Percentiles rank a stretch among this genome's conserved stretches.
Evolutionary conservation across 2,888 invertebrate species (phyloP).

Genomic region (Cyrtodaria siliqua): DNA sequence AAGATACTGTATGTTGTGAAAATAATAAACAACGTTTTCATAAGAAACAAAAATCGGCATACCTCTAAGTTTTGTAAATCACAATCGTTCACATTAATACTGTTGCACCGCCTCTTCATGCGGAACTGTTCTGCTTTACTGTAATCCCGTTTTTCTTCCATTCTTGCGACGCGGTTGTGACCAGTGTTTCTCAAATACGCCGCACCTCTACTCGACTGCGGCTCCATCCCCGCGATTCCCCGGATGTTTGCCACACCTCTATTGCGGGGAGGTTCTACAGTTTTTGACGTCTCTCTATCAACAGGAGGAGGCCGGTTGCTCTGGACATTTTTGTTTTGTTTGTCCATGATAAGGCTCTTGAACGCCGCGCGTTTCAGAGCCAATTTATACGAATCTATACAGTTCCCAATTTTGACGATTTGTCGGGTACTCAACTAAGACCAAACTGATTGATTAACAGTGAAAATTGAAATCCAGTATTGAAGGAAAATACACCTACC

Average conservation of each 20-base stretch:
- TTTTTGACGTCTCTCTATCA: conserved; percentile 25
- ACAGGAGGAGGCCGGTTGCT: neutral
- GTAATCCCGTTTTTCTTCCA: conserved; percentile 67
- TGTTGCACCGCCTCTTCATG: conserved; percentile 69
- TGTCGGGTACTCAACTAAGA: neutral
- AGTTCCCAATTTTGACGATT: conserved; percentile 75
- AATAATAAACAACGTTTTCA: no score
- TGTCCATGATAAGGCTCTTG: conserved; percentile 38
- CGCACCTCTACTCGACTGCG: conserved; percentile 60
- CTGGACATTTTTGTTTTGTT: conserved; percentile 12
- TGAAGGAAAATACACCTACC: no score
- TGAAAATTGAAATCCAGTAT: no score
- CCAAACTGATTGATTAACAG: no score
- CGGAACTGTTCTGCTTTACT: conserved; percentile 66
- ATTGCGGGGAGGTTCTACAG: conserved; percentile 42
- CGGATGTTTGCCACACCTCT: conserved; percentile 54
- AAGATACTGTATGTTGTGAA: no score
- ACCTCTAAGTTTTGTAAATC: conserved; percentile 75
- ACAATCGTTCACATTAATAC: conserved; percentile 68
- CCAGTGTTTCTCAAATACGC: conserved; percentile 63
- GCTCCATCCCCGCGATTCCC: conserved; percentile 49
- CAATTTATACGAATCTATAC: conserved; percentile 76
- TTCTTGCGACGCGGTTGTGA: conserved; percentile 49
- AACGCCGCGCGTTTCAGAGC: conserved; percentile 64
- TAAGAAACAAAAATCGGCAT: conserved; percentile 10